These are phyloP conservation scores for Malurus elegans DNA, from an alignment of 2,113 vertebrate species.

Conservation along the genomic window DNA sequence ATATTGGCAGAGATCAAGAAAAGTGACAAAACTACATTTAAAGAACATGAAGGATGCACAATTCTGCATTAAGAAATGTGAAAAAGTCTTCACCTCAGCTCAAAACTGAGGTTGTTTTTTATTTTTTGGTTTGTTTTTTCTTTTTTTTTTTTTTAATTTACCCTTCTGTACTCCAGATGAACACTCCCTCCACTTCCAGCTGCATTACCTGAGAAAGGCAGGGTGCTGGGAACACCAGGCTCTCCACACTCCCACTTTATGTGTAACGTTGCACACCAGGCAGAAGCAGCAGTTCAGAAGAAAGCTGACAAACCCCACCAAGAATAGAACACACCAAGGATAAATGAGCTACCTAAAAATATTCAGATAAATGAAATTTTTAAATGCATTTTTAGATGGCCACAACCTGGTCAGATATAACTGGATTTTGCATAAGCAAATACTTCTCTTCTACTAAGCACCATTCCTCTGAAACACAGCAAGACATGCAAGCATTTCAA, in stretches of 20 bases:
- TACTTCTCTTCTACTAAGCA: neutral
- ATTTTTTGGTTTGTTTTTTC: too few relatives aligned
- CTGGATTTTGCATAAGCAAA: neutral
- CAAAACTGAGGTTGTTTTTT: neutral
- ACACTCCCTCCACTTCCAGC: neutral
- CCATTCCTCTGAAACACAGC: neutral
- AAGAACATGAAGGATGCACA: neutral
- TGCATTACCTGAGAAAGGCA: neutral
- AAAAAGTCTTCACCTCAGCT: neutral
- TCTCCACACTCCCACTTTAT: neutral
- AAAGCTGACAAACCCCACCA: neutral
- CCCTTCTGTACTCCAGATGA: neutral
- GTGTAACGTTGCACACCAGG: neutral
- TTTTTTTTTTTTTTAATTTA: neutral
- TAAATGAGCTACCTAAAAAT: neutral
- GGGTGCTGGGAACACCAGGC: neutral
- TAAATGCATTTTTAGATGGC: neutral
- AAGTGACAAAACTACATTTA: neutral
- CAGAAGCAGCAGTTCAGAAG: neutral
- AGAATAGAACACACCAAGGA: neutral
- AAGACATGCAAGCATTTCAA: neutral
- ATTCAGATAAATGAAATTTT: neutral
- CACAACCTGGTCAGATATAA: neutral
- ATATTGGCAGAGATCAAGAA: neutral
- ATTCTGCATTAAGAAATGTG: neutral